phyloP scores from a whole-genome alignment of 2,113 vertebrate species.

The Phainopepla nitens region DNA sequence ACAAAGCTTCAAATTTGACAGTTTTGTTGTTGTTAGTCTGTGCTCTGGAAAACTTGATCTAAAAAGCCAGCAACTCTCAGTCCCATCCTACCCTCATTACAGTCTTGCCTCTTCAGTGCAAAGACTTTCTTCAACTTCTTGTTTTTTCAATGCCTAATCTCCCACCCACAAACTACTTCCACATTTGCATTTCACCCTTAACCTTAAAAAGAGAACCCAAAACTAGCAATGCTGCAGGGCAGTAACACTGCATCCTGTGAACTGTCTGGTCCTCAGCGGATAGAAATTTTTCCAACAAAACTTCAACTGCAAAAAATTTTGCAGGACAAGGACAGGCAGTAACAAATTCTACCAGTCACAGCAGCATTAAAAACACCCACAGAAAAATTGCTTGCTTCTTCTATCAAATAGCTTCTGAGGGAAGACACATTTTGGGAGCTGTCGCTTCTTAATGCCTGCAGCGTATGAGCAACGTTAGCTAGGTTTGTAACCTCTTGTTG shows the following conservation, averaged over 20 bases:
- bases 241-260: neutral
- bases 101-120: neutral
- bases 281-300: neutral
- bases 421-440: neutral
- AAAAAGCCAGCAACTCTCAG: constrained; percentile 16
- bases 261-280: neutral
- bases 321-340: neutral
- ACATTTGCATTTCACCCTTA: neutral
- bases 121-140: neutral
- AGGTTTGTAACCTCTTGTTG: neutral
- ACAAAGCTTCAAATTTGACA: constrained; percentile 38
- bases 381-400: neutral
- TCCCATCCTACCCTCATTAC: neutral
- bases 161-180: neutral
- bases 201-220: neutral
- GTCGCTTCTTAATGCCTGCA: neutral
- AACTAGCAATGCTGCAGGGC: neutral
- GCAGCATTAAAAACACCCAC: neutral
- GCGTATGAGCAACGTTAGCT: neutral
- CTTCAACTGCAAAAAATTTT: neutral
- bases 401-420: neutral
- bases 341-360: neutral
- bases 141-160: neutral
- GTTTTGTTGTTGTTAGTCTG: constrained; percentile 12
- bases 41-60: constrained; percentile 42